A percentile compares a stretch with the other conserved stretches of the same genome.
phyloP scores from a whole-genome alignment of 2,888 invertebrate genomes.

The Esperia sulphurella region DNA sequence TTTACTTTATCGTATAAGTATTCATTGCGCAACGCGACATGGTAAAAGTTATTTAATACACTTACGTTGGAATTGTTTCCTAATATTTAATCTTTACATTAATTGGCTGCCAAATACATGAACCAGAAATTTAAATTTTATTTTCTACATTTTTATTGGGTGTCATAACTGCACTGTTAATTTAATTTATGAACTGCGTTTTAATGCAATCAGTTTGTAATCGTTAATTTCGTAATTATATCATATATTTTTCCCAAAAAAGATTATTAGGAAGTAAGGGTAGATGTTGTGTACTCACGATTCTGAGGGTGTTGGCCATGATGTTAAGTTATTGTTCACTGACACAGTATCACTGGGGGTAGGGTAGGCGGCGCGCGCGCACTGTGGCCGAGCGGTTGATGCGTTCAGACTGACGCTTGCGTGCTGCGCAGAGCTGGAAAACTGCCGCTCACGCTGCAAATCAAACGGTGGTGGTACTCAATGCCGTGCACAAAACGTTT shows the following conservation, averaged over 20 bases:
- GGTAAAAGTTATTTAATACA: constrained; percentile 7
- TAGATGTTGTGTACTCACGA: constrained; percentile 45
- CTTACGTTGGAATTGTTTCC: constrained; percentile 2
- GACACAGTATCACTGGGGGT: constrained; percentile 55
- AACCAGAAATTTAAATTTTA: neutral
- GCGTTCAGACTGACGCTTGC: constrained; percentile 51
- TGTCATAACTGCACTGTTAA: neutral
- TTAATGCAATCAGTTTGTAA: neutral
- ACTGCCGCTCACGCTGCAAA: constrained; percentile 57
- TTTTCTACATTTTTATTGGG: neutral
- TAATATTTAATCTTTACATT: constrained; percentile 1
- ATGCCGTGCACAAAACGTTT: constrained; percentile 32
- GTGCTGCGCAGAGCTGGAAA: constrained; percentile 33
- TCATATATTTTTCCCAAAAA: neutral
- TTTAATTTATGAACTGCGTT: neutral
- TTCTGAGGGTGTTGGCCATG: constrained; percentile 65
- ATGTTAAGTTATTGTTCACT: constrained; percentile 41
- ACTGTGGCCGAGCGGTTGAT: constrained; percentile 45
- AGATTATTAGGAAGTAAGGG: neutral
- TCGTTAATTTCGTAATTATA: neutral
- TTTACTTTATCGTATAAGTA: neutral
- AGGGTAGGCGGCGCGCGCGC: constrained; percentile 41
- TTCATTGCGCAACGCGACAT: constrained; percentile 3
- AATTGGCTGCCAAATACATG: neutral
- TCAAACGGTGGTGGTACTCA: constrained; percentile 60